These are phyloP conservation scores for Scaptomyza cyrtandrae DNA, from an alignment of 2,888 invertebrate species.

Conservation along the genomic window DNA sequence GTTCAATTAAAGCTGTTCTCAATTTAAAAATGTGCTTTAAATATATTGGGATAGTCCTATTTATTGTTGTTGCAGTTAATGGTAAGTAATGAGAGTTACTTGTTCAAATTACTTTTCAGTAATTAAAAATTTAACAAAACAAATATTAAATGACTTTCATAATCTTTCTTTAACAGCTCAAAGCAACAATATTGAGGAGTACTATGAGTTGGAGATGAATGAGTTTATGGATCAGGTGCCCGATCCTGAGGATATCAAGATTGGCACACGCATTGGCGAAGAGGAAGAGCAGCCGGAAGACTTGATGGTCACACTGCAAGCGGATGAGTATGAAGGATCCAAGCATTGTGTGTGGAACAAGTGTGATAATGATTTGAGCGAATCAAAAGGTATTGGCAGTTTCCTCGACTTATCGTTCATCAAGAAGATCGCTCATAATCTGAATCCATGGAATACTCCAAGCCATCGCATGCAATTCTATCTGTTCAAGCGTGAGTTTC, in stretches of 20 bases:
- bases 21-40: slow-evolving; percentile 28
- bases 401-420: slow-evolving; percentile 72
- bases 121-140: neutral
- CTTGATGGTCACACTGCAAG: slow-evolving; percentile 37
- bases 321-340: slow-evolving; percentile 71
- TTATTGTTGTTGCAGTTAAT: slow-evolving; percentile 16
- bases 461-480: slow-evolving; percentile 76
- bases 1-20: slow-evolving; percentile 40
- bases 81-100: slow-evolving; percentile 34
- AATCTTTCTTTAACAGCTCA: slow-evolving; percentile 27
- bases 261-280: slow-evolving; percentile 44
- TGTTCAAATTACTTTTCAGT: neutral
- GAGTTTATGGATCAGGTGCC: slow-evolving; percentile 57
- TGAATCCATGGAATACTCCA: slow-evolving; percentile 68
- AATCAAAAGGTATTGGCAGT: slow-evolving; percentile 62
- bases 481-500: slow-evolving; percentile 70
- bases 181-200: slow-evolving; percentile 17
- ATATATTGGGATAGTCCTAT: slow-evolving; percentile 28
- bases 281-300: slow-evolving; percentile 48
- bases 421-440: slow-evolving; percentile 72
- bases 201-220: slow-evolving; percentile 57
- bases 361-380: slow-evolving; percentile 75
- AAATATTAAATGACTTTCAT: too few relatives aligned
- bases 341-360: slow-evolving; percentile 69
- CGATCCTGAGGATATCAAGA: slow-evolving; percentile 35